Evolutionary conservation across 2,888 invertebrate species (phyloP), one percentile per base, ranked within the genome.

Genomic region (Operophtera brumata): DNA sequence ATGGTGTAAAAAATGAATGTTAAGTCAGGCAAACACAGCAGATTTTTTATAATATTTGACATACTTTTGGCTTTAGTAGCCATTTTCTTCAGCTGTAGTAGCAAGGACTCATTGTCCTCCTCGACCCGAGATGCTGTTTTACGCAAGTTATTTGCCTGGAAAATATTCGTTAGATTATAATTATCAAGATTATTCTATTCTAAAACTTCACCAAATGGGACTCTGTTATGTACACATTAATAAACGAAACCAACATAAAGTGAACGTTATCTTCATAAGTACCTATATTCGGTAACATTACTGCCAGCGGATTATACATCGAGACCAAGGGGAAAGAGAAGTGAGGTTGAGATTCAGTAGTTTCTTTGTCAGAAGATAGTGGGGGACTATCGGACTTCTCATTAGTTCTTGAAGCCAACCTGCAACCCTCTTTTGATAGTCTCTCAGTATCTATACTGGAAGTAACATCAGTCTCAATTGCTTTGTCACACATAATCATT

Each of bases 81-180:
- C 94, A 98, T 95, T 94, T 97, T 97, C 93, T 97, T 96, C 91
- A 98, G 93, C 93, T 98, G 98, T 91, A 96, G 93, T 88, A 96
- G 94, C 88, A 98, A 92, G 71, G 96, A 96, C 88, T 99, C 98
- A 92, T 98, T 98, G 92, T 99, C 98, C 85, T 97, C 97, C 91
- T 99, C 98, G 82, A 98, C 93, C 77, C 97, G 94, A 79, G 95
- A 94, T 78, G 97, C 93, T 91, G 96, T 96, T 92, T 95, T 96
- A 88, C 96, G 93, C 84, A 96, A 93, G 90, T 94, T 95, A 92
- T 95, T 94, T 82, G 94, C 95, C 95, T 96, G 93, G 83, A 93
- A 89, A 20, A 20, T 20, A 87, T 80, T 84, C 76, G 85, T 85
- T 86, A 83, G 81, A 57, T 84, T 80, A 61, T 70, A 64, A 76